Percentiles rank a stretch among this genome's conserved stretches.
Evolutionary conservation across 2,797 vertebrate genomes (phyloP).

Genomic region (Enteromius treurensis): DNA sequence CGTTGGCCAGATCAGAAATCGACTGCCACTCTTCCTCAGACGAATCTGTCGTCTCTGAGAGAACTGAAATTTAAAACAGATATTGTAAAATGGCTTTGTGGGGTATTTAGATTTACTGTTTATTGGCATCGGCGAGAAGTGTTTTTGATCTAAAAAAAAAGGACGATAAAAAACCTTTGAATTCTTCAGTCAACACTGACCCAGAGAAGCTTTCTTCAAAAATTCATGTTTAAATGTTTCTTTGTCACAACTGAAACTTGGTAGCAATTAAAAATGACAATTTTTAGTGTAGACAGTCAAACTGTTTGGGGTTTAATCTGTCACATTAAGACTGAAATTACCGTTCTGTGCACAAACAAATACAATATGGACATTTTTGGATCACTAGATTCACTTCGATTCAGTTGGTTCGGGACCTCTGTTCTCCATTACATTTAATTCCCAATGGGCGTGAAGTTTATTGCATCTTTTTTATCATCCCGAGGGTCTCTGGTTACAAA

Average conservation of each 20-base stretch:
- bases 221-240: background rate
- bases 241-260: background rate
- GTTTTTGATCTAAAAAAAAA: background rate
- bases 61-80: conserved; percentile 71
- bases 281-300: background rate
- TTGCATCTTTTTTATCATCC: background rate
- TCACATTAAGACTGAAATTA: background rate
- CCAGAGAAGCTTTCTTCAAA: background rate
- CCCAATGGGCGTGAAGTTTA: background rate
- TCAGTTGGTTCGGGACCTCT: background rate
- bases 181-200: background rate
- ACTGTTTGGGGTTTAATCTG: background rate
- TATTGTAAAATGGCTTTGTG: background rate
- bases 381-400: background rate
- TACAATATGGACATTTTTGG: background rate
- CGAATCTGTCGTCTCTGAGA: conserved; percentile 84
- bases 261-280: background rate
- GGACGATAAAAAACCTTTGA: background rate
- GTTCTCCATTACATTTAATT: background rate
- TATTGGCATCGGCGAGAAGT: background rate
- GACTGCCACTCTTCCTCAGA: conserved; percentile 92
- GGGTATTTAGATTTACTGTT: background rate
- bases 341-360: background rate
- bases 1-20: conserved; percentile 86
- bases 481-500: background rate